A percentile compares a stretch with the other conserved stretches of the same genome.
Conservation (phyloP, 2,888 invertebrate genomes). For the Yponomeuta plumbellus region DNA sequence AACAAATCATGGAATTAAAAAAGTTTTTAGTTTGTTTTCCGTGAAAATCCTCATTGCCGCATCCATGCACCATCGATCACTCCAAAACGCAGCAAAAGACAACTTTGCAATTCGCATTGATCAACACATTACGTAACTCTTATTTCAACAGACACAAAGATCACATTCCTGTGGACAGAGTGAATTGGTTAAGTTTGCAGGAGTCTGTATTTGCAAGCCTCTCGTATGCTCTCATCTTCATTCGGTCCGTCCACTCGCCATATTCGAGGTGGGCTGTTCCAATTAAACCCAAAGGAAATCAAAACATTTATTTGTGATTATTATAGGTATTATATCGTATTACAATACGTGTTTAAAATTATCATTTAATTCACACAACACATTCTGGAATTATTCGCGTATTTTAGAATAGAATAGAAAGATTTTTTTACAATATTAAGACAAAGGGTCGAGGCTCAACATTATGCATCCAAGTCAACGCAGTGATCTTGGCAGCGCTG, state of each 20-base stretch:
- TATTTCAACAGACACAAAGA: not conserved
- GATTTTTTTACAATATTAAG: too few species aligned
- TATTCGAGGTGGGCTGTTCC: not conserved
- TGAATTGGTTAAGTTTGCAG: not conserved
- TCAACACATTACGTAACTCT: not conserved
- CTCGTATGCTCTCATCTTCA: conserved; percentile 9
- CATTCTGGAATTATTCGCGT: too few species aligned
- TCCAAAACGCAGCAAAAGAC: not conserved
- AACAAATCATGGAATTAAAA: too few species aligned
- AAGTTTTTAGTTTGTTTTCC: not conserved
- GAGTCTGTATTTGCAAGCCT: not conserved
- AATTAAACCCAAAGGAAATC: not conserved
- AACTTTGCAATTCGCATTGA: not conserved
- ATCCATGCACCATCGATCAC: not conserved
- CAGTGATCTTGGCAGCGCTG: too few species aligned
- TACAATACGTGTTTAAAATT: too few species aligned
- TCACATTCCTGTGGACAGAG: not conserved
- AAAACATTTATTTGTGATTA: too few species aligned
- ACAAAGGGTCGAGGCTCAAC: too few species aligned
- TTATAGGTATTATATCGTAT: too few species aligned
- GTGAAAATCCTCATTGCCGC: not conserved
- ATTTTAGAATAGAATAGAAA: too few species aligned
- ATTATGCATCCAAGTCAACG: too few species aligned
- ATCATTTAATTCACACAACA: too few species aligned
- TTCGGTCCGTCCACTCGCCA: not conserved